Base-by-base conservation (phyloP, 2,888 invertebrate species). In the Nomada flava region DNA sequence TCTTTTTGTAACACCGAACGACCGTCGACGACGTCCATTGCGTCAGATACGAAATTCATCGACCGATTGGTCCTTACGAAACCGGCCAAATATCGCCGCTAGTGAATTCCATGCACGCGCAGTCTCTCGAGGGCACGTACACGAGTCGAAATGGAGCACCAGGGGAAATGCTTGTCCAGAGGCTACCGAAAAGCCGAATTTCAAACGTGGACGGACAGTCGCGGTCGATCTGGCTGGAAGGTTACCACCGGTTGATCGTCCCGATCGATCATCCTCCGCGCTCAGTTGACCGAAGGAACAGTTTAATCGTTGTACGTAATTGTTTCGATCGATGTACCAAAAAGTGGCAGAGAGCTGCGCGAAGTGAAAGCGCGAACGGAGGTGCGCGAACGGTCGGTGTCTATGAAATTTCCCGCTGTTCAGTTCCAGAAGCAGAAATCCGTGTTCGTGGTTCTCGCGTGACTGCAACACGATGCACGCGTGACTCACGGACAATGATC, bases 81-180 rank as follows among this genome's bases (percentile, higher is more conserved):
- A 85, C 20, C 26, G 26, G 4, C 64, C 57, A 57, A 65, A 79
- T 50, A 59, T 71, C 57, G 60, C n/a, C 10, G 52, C 57, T 29
- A 62, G 15, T 59, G 55, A 80, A 86, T 86, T 86, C 85, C 10
- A n/a, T 65, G 76, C 82, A 83, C 85, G 85, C 59, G 52, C 63
- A 18, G 20, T 47, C 1, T 13, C 5, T 18, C 75, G 67, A 68
- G 53, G 86, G 79, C 85, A 59, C 55, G 64, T 76, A 23, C 67
- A 15, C 36, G 7, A 11, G 62, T 64, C 50, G 57, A 86, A 83
- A 86, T 86, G 79, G 77, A 78, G 75, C 76, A 67, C 52, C 9
- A 53, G 53, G 55, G 55, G n/a, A 63, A 65, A 26, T 18, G 10
- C 36, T 13, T 53, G 23, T 7, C 23, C 55, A 11, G 5, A 29